Percentiles rank a stretch among this genome's conserved stretches.
Conservation (phyloP, 1,140 invertebrate genomes). For the Temnothorax curvispinosus region DNA sequence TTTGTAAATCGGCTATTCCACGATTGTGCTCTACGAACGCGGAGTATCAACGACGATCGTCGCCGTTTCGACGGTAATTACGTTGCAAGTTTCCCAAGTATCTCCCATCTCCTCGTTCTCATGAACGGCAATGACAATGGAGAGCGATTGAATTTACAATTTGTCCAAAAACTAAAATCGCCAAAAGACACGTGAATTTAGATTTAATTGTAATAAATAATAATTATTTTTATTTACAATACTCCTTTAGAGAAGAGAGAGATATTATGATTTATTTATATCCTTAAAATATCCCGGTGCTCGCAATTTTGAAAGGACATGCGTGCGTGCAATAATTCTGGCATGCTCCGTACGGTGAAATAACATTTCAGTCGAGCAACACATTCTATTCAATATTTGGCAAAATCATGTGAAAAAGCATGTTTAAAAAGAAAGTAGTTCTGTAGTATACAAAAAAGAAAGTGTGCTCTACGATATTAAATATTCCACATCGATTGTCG, state of each 20-base stretch:
- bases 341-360: background rate
- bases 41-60: background rate
- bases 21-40: background rate
- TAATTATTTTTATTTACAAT: background rate
- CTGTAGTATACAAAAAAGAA: background rate
- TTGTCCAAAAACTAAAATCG: background rate
- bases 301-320: background rate
- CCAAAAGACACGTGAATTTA: background rate
- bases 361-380: too few species aligned
- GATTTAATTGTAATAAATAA: background rate
- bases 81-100: background rate
- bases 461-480: background rate
- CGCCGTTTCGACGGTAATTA: background rate
- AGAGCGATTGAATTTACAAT: background rate
- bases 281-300: background rate
- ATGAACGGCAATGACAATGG: background rate
- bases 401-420: background rate
- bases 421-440: too few species aligned
- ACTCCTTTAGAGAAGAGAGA: background rate
- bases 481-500: background rate
- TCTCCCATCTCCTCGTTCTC: background rate
- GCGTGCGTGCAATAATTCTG: background rate
- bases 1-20: slow-evolving; percentile 19
- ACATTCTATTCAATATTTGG: background rate
- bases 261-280: background rate